A percentile compares a stretch with the other conserved stretches of the same genome.
These are phyloP conservation scores for Frankliniella intonsa DNA, from an alignment of 2,888 invertebrate species.

Conservation along the genomic window DNA sequence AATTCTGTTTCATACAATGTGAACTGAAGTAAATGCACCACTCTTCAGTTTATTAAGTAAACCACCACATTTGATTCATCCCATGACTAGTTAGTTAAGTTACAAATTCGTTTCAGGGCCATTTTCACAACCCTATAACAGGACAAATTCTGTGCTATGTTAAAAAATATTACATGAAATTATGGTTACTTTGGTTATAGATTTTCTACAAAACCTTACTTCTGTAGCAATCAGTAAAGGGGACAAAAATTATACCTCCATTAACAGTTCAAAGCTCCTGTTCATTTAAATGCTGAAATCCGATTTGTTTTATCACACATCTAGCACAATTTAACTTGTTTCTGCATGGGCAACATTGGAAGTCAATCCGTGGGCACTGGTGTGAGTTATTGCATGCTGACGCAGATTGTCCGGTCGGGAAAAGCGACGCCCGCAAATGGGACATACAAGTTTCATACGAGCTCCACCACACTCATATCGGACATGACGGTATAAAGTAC, in stretches of 20 bases:
- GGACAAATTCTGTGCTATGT: too few relatives aligned
- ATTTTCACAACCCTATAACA: too few relatives aligned
- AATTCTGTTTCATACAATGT: neutral
- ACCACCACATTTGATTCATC: too few relatives aligned
- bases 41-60: too few relatives aligned
- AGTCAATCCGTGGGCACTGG: neutral
- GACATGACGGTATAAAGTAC: neutral
- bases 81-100: neutral
- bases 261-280: too few relatives aligned
- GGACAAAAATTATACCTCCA: too few relatives aligned
- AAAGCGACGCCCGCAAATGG: neutral
- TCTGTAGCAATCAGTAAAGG: too few relatives aligned
- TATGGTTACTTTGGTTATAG: neutral
- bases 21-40: too few relatives aligned
- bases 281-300: too few relatives aligned
- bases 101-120: neutral
- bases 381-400: conserved; percentile 6
- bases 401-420: conserved; percentile 9
- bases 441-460: conserved; percentile 9
- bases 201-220: too few relatives aligned
- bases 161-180: neutral
- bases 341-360: neutral
- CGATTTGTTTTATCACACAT: too few relatives aligned
- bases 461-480: conserved; percentile 11
- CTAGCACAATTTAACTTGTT: neutral